Percentiles rank a stretch among this genome's conserved stretches.
phyloP scores from a whole-genome alignment of 2,797 vertebrate species.

The Sarcoramphus papa region DNA sequence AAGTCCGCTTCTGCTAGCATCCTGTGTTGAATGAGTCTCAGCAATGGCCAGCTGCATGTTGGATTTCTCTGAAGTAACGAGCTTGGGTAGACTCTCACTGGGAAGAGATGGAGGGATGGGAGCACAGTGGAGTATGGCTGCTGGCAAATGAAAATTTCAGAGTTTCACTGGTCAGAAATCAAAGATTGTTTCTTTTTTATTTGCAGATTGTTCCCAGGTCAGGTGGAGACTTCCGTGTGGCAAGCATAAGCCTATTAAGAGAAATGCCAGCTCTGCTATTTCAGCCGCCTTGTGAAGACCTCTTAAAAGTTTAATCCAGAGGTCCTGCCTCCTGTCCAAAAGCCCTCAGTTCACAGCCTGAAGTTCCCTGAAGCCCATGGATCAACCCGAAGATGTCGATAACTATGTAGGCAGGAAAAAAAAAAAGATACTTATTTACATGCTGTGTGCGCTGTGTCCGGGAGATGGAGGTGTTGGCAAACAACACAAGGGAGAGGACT shows the following conservation, averaged over 20 bases:
- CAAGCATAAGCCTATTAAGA: background rate
- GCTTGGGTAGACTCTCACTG: background rate
- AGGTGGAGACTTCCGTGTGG: background rate
- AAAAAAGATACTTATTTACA: rapidly evolving
- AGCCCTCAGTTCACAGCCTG: rapidly evolving
- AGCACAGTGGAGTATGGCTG: background rate
- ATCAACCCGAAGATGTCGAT: background rate
- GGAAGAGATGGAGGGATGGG: background rate
- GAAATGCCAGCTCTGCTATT: background rate
- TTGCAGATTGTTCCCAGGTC: background rate
- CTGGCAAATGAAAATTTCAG: background rate
- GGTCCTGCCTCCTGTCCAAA: background rate
- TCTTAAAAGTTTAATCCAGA: background rate
- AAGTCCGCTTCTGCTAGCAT: background rate
- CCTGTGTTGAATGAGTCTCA: background rate
- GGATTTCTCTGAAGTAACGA: background rate
- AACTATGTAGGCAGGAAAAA: rapidly evolving
- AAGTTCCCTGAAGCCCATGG: background rate
- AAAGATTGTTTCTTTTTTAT: background rate
- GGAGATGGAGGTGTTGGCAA: slow-evolving; percentile 53
- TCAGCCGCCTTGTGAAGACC: background rate
- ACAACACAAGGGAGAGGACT: background rate
- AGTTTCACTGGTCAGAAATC: background rate
- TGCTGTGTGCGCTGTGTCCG: background rate
- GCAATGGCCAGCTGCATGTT: background rate